Evolutionary conservation across 1,140 invertebrate species (phyloP).

Genomic region (Maniola jurtina): DNA sequence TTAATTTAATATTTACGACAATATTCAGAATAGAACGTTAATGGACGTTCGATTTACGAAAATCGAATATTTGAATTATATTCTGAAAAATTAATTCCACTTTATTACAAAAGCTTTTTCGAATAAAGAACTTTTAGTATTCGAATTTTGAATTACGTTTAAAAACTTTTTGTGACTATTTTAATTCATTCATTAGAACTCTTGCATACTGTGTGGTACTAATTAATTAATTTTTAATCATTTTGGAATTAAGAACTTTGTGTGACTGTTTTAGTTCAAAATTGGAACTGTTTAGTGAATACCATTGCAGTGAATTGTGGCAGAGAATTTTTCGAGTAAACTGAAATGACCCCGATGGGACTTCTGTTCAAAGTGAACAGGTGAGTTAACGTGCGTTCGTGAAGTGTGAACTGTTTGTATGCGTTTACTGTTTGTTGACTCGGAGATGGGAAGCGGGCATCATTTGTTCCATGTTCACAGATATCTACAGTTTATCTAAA

Average conservation of each 20-base stretch:
- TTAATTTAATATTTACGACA: background rate
- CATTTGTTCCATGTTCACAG: background rate
- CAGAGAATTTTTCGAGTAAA: slow-evolving; percentile 36
- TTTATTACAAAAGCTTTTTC: background rate
- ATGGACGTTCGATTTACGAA: too few relatives aligned
- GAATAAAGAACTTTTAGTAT: background rate
- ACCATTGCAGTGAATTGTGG: slow-evolving; percentile 34
- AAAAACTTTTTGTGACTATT: background rate
- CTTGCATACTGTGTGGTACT: background rate
- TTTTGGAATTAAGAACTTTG: slow-evolving; percentile 10
- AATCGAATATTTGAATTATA: too few relatives aligned
- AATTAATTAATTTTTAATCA: background rate
- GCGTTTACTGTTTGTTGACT: slow-evolving; percentile 21
- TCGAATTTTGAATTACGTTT: background rate
- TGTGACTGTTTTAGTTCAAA: slow-evolving; percentile 12
- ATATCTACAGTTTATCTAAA: background rate
- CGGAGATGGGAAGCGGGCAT: background rate
- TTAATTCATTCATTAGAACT: background rate
- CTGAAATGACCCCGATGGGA: slow-evolving; percentile 73
- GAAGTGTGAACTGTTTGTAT: slow-evolving; percentile 27
- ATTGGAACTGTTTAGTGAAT: slow-evolving; percentile 20
- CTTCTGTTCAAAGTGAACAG: slow-evolving; percentile 77
- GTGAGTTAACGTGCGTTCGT: slow-evolving; percentile 47
- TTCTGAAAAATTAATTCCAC: too few relatives aligned
- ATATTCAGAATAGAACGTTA: background rate